These are phyloP conservation scores for Piliocolobus tephrosceles DNA, from an alignment of 2,113 vertebrate genomes.

Conservation along the genomic window DNA sequence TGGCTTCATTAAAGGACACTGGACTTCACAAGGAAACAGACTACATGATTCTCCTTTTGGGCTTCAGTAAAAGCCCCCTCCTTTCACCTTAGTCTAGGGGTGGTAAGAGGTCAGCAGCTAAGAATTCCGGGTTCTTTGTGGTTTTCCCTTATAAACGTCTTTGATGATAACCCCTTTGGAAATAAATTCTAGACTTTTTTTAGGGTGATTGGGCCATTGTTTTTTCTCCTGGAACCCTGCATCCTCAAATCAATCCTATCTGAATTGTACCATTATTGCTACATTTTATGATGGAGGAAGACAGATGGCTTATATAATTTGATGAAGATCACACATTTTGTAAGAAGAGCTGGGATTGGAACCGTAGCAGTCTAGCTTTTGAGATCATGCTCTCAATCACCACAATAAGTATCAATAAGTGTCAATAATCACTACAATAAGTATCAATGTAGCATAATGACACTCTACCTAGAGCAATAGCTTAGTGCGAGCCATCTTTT, in stretches of 20 bases:
- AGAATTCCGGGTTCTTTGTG: not conserved
- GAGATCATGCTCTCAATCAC: not conserved
- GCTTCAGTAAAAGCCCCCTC: not conserved
- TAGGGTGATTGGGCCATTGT: not conserved
- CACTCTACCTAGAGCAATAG: not conserved
- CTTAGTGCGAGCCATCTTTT: not conserved
- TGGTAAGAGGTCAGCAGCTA: not conserved
- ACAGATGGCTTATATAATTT: not conserved
- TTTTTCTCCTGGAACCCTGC: not conserved
- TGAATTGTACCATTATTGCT: not conserved
- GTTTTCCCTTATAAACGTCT: not conserved
- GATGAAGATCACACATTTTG: not conserved
- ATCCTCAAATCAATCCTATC: not conserved
- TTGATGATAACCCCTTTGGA: not conserved
- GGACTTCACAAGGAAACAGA: not conserved
- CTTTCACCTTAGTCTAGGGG: not conserved
- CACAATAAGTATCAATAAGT: too few species aligned
- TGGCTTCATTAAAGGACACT: not conserved
- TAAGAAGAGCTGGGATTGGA: not conserved
- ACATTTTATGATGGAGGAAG: not conserved
- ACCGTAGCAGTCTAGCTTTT: not conserved
- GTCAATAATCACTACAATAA: too few species aligned
- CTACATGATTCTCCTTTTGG: not conserved
- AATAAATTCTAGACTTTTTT: not conserved
- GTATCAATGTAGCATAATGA: too few species aligned